Evolutionary conservation across 2,888 invertebrate species (phyloP), one percentile per base, ranked within the genome.

Genomic region (Eilema griseolum): DNA sequence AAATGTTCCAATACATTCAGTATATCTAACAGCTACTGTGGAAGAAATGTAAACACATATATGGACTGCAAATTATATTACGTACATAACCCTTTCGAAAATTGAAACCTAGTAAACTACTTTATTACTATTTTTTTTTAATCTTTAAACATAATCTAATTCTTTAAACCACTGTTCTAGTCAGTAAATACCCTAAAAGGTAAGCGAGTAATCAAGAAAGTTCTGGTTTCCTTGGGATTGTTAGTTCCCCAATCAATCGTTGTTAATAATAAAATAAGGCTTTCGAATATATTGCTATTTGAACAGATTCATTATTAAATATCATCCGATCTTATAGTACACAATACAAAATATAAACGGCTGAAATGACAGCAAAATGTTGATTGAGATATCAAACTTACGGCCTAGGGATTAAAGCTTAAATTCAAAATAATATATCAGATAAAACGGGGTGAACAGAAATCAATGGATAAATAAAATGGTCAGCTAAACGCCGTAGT

Each of bases 211-310:
- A 76, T 80, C 77, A 74, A 66, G 72, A 64, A 74, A 72, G 41
- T 68, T 57, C n/a, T 33, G 41, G 70, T 59, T 61, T 72, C 65
- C 71, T 14, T 46, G 71, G 66, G 78, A 69, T 70, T 73, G 69
- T 62, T 52, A 73, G 66, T 66, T 37, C 62, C 63, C 65, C 68
- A 74, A 82, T 82, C 81, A 82, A 80, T 77, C 74, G 65, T 41
- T 74, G 66, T 80, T 69, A 80, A 80, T 81, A 82, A 77, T 80
- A 72, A 71, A 82, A 74, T 80, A 75, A 73, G 68, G 65, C 57
- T 28, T 31, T 63, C 33, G 24, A 37, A 72, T 71, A 70, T 60
- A 70, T 74, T 71, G 23, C 52, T 75, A 61, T 72, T 72, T 72
- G 61, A 41, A 69, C 63, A 60, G 37, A 67, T 14, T 31, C 23